A percentile compares a stretch with the other conserved stretches of the same genome.
Evolutionary conservation across 1,140 invertebrate species (phyloP).

Genomic region (Portunus trituberculatus): DNA sequence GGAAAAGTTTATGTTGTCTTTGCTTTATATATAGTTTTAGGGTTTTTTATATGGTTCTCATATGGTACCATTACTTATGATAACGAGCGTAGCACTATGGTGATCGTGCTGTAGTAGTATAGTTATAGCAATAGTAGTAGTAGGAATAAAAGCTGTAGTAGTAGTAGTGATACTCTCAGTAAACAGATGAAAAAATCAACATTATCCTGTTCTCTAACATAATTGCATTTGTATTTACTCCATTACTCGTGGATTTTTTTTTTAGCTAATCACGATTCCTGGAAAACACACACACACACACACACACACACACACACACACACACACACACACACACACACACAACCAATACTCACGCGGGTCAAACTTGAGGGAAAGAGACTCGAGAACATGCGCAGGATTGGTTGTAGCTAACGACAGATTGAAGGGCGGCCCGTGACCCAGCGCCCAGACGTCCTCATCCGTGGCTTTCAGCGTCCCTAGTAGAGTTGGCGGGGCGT

Average conservation of each 20-base stretch:
- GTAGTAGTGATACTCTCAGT: background rate
- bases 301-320: no score
- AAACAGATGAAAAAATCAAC: no score
- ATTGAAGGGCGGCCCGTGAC: constrained; percentile 49
- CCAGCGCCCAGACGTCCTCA: constrained; percentile 47
- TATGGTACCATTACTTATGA: background rate
- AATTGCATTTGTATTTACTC: no score
- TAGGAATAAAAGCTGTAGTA: background rate
- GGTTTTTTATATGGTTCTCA: no score
- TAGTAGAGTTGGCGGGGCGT: constrained; percentile 6
- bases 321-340: no score
- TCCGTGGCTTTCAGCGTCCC: constrained; percentile 14
- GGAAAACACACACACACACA: no score
- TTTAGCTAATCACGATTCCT: no score
- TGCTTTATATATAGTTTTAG: no score
- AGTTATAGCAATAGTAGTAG: background rate
- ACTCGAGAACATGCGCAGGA: background rate
- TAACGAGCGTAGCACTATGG: background rate
- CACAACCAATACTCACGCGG: background rate
- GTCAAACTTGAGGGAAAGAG: constrained; percentile 25
- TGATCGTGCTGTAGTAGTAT: background rate
- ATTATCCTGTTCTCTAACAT: no score
- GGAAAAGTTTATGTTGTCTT: no score
- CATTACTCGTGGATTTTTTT: no score
- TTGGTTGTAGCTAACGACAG: constrained; percentile 3